These are phyloP conservation scores for Drosophila seguyi DNA, from an alignment of 1,140 invertebrate genomes.

Conservation along the genomic window DNA sequence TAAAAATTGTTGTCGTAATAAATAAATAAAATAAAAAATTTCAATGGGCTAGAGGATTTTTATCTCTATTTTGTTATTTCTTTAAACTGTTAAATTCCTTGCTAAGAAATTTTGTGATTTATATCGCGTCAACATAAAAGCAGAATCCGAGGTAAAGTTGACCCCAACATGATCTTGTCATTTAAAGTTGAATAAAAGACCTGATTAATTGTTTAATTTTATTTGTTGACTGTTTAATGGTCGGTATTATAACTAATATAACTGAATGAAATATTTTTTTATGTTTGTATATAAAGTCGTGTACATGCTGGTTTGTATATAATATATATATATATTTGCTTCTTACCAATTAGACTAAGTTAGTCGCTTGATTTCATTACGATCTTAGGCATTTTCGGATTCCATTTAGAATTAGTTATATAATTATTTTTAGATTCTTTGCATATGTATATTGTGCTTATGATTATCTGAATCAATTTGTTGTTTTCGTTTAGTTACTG, in stretches of 20 bases:
- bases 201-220: conserved; percentile 38
- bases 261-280: conserved; percentile 58
- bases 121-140: too few species aligned
- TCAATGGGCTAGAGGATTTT: too few species aligned
- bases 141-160: too few species aligned
- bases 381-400: conserved; percentile 48
- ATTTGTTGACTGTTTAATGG: conserved; percentile 59
- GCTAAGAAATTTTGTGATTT: too few species aligned
- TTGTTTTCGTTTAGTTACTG: conserved; percentile 41
- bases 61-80: too few species aligned
- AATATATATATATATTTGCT: conserved; percentile 44
- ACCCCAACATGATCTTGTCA: too few species aligned
- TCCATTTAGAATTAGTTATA: conserved; percentile 29
- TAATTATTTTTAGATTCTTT: conserved; percentile 54
- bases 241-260: conserved; percentile 69
- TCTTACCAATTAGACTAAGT: conserved; percentile 72
- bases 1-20: too few species aligned
- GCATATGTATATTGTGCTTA: conserved; percentile 69
- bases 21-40: too few species aligned
- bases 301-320: conserved; percentile 55
- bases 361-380: conserved; percentile 53
- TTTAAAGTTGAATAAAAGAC: neutral
- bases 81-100: too few species aligned
- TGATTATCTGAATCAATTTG: conserved; percentile 73
- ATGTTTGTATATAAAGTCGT: conserved; percentile 48